Evolutionary conservation across 2,888 invertebrate genomes (phyloP), one percentile per base, ranked within the genome.

Genomic region (Mycalesis mineus): DNA sequence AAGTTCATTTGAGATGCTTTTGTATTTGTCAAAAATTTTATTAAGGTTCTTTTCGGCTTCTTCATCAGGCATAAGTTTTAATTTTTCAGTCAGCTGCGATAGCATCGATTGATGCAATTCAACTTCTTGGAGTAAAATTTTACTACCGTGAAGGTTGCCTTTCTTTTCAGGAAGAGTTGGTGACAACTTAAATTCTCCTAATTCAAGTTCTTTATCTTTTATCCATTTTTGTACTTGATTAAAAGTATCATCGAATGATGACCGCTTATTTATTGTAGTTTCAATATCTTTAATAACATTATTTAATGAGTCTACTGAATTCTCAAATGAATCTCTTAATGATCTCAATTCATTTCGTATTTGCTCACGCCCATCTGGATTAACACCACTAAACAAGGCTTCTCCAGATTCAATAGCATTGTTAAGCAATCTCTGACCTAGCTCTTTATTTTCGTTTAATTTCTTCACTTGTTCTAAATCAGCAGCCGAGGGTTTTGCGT

Each of bases 191-290:
- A 93, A 91, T 51, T 93, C 93, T 39, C 93, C 92, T 1, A 93
- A 92, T 36, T 97, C 88, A 74, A 95, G 95, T 49, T 92, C 91
- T 75, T 95, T 94, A 0, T 97, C 97, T 55, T 92, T 91, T 29
- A 98, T 91, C 96, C 98, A 98, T 73, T 94, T 93, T 66, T 94
- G 94, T 7, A 97, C 94, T 91, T 97, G 97, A 47, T 94, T 94
- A 67, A 96, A 95, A 63, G 96, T 97, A 69, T 98, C 97, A 77
- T 98, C 97, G 77, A 98, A 97, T 0, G 97, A 97, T 3, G 96
- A 96, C 80, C 97, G 92, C 70, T 97, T 96, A 76, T 97, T 95
- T 62, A 98, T 92, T 39, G 95, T 94, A 0, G 94, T 95, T 88
- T 98, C 98, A 14, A 97, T 94, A 70, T 95, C 94, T 78, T 97